Evolutionary conservation across 1,140 invertebrate species (phyloP).

Genomic region (Magallana ariakensis): DNA sequence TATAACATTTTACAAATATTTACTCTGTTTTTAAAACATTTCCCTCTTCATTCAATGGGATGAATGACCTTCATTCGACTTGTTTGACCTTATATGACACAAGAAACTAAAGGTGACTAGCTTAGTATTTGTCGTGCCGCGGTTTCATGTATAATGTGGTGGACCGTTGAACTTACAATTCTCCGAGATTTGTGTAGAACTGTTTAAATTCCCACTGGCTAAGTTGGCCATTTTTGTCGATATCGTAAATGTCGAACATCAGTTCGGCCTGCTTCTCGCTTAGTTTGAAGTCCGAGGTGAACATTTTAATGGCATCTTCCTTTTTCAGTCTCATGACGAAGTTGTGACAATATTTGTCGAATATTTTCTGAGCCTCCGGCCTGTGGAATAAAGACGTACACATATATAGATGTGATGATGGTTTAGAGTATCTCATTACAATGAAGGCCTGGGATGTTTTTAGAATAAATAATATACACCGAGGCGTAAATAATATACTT

Average conservation of each 20-base stretch:
- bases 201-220: constrained; percentile 72
- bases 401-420: neutral
- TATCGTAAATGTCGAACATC: constrained; percentile 72
- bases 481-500: no score
- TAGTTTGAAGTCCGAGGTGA: constrained; percentile 66
- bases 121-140: no score
- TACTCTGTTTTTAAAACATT: no score
- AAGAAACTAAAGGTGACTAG: no score
- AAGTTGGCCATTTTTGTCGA: constrained; percentile 68
- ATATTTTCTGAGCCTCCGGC: constrained; percentile 66
- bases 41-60: no score
- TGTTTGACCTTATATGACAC: no score
- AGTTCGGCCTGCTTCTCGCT: constrained; percentile 61
- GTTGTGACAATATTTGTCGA: constrained; percentile 68
- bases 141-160: neutral
- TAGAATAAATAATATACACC: no score
- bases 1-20: no score
- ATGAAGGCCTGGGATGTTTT: no score
- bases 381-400: constrained; percentile 56
- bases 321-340: constrained; percentile 68
- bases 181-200: constrained; percentile 67
- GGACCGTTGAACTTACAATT: constrained; percentile 58
- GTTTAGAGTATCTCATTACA: neutral
- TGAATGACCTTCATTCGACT: no score
- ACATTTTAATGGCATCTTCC: constrained; percentile 66